Evolutionary conservation across 2,888 invertebrate species (phyloP), one percentile per base, ranked within the genome.

Genomic region (Eulithis prunata): DNA sequence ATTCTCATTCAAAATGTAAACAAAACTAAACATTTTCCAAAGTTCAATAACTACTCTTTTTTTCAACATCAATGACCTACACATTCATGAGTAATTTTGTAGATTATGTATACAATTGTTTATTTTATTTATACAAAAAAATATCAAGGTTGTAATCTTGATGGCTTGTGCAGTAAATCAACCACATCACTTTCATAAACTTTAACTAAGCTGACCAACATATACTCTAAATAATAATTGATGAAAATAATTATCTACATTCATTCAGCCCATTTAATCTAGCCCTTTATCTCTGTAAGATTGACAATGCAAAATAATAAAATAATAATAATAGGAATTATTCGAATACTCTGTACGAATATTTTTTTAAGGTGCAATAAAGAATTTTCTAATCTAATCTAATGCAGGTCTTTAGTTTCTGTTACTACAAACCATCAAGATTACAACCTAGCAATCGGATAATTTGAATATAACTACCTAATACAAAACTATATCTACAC

Each of bases 401-500:
- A n/a, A n/a, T n/a, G 41, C 41, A 10, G 41, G 10, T 41, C 10
- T 41, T 11, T 41, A 8, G 41, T 8, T 41, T 8, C 41, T 41
- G 8, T 2, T 1, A 6, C 11, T 54, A 46, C 46, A 62, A 62
- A 73, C 72, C 60, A 69, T 67, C 59, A 74, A 57, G 64, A 67
- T 72, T 52, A 66, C 62, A 57, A 52, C 63, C 53, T 54, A 14
- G 53, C 69, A 69, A 69, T 72, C 77, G 76, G 84, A 85, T 84
- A 83, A 91, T 90, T 91, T 89, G 85, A 90, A 88, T 89, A 90
- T 84, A 83, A 80, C 90, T 91, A 91, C 80, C 91, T 91, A 91
- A 89, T 89, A 90, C 76, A 89, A 90, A 90, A 89, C 81, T 83
- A 86, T 91, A 91, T 90, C 90, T 91, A 91, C 90, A 91, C 86